Percentiles rank a stretch among this genome's conserved stretches.
Conservation (phyloP, 2,113 vertebrate genomes). For the Equus przewalskii region DNA sequence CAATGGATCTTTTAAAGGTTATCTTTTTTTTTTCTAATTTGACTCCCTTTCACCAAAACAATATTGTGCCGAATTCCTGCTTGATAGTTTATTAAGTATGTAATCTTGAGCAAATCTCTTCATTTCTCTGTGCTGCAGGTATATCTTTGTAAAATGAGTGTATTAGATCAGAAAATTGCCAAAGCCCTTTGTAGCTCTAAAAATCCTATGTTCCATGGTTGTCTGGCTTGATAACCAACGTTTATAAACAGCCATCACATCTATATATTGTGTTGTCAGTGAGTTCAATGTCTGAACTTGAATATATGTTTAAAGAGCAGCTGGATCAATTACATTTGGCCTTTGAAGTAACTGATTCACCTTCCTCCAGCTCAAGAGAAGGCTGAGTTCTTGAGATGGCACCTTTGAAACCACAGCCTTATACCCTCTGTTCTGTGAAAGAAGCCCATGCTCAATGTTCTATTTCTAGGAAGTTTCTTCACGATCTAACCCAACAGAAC, state of each 20-base stretch:
- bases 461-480: background rate
- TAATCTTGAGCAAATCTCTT: slow-evolving; percentile 17
- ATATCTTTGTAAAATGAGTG: slow-evolving; percentile 30
- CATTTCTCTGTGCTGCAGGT: background rate
- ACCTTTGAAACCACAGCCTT: background rate
- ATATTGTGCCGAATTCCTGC: background rate
- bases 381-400: background rate
- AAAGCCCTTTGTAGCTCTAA: background rate
- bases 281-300: background rate
- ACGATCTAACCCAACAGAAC: background rate
- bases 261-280: background rate
- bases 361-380: background rate
- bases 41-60: background rate
- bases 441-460: background rate
- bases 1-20: background rate
- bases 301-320: slow-evolving; percentile 33
- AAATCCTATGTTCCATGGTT: background rate
- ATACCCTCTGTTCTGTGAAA: background rate
- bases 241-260: background rate
- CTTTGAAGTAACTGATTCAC: slow-evolving; percentile 16
- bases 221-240: background rate
- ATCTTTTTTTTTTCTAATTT: background rate
- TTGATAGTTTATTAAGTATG: background rate
- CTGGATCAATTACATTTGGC: background rate
- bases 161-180: background rate